Base-by-base conservation (phyloP, 2,113 vertebrate species). In the Stictonetta naevosa region DNA sequence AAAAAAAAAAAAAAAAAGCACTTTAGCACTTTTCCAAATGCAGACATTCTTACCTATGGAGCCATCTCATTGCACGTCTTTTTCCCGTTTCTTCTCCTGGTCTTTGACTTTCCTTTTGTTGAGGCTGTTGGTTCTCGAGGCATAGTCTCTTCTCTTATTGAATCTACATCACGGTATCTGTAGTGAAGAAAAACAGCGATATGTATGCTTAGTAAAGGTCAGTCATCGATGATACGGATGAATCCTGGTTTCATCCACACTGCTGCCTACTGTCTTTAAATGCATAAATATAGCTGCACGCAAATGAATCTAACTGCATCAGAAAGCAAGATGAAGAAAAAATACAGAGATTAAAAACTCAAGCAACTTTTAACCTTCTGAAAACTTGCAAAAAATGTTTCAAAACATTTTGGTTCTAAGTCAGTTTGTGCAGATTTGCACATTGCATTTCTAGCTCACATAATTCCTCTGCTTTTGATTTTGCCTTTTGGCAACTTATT, bases 401-500 rank as follows among this genome's bases (percentile, higher is more conserved):
- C 31, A 31, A 52, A 83, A 5, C 36, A 63, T 38, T 11, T 52
- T 46, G 42, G 21, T 29, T 36, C 85, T n/a, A 60, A 75, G 42
- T 82, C 62, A 15, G 38, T 48, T 81, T 25, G 2, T 8, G 25
- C 10, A 23, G 9, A 64, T 76, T 52, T 17, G 23, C 50, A 36
- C 53, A 0, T 7, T 58, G 36, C 59, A 7, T 84, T 92, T 83
- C 69, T 73, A 88, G 93, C 83, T 84, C 73, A 5, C 73, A 53
- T 29, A 12, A 76, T 76, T 71, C 48, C 82, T 95, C 85, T 93
- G 92, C 64, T 95, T 73, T 58, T 79, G 60, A 12, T 92, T 95
- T 77, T 93, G 88, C 92, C 92, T 96, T 89, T 83, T 91, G 93
- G 96, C 91, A 96, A 79, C 93, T 96, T 88, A 92, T 93, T 95